Conservation (phyloP, 2,797 vertebrate genomes). For the Pachyuromys duprasi region DNA sequence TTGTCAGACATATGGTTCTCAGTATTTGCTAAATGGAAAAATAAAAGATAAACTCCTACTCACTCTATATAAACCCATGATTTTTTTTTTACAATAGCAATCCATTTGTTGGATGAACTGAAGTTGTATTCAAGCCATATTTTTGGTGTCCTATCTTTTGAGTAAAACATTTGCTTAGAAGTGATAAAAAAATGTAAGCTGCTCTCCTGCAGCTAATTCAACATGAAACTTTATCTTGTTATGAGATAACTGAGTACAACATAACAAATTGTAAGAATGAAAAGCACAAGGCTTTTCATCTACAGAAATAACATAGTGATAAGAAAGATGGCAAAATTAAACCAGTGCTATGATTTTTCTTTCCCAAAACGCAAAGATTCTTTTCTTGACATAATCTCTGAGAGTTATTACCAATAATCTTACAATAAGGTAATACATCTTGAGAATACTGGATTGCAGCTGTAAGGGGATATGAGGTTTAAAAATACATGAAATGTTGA, state of each 20-base stretch:
- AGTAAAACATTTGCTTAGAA: conserved; percentile 44
- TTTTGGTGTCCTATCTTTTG: conserved; percentile 16
- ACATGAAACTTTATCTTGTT: conserved; percentile 58
- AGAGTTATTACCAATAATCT: conserved; percentile 19
- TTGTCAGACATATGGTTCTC: background rate
- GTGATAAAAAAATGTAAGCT: conserved; percentile 55
- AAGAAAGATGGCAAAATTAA: conserved; percentile 55
- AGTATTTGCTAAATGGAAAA: background rate
- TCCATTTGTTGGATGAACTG: background rate
- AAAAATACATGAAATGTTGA: conserved; percentile 16
- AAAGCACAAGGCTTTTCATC: conserved; percentile 51
- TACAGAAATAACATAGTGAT: conserved; percentile 54
- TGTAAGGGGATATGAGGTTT: background rate
- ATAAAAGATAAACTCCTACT: background rate
- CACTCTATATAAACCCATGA: background rate
- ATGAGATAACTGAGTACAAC: conserved; percentile 48
- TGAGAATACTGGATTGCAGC: background rate
- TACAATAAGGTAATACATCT: conserved; percentile 17
- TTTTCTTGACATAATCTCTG: conserved; percentile 2
- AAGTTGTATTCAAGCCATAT: background rate
- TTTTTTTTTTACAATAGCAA: background rate
- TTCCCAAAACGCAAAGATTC: background rate
- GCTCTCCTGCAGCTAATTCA: conserved; percentile 43
- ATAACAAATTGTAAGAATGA: conserved; percentile 58
- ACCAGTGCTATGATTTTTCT: background rate